These are phyloP conservation scores for Cassiopea xamachana DNA, from an alignment of 30 jellyfish, hydroid and myxozoan genomes.

Conservation along the genomic window DNA sequence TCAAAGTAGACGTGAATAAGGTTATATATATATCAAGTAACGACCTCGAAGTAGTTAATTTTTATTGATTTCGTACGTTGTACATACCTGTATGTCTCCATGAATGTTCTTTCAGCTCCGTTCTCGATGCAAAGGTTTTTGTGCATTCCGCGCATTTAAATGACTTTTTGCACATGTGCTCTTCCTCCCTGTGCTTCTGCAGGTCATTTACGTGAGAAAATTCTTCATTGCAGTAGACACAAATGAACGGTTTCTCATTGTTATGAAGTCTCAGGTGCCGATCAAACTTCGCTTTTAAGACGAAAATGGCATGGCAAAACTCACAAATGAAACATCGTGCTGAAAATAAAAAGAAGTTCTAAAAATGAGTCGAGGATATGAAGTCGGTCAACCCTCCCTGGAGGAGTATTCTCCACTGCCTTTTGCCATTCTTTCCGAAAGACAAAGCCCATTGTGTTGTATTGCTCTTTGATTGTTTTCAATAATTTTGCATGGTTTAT, in stretches of 20 bases:
- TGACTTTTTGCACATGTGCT: conserved; percentile 76
- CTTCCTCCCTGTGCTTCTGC: conserved; percentile 67
- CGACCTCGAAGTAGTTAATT: too few relatives aligned
- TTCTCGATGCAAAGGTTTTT: conserved; percentile 77
- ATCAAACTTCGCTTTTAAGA: conserved; percentile 60
- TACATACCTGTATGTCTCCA: conserved; percentile 86
- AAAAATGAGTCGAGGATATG: not conserved
- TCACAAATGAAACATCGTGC: conserved; percentile 42
- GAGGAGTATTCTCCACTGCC: too few relatives aligned
- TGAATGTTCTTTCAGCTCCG: conserved; percentile 73
- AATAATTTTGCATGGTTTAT: too few relatives aligned
- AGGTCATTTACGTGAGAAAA: conserved; percentile 58
- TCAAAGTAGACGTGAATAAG: too few relatives aligned
- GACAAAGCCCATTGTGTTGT: too few relatives aligned
- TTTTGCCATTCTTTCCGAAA: too few relatives aligned
- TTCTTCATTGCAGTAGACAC: conserved; percentile 72
- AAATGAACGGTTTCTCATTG: conserved; percentile 68
- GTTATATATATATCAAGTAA: too few relatives aligned
- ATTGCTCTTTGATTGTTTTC: too few relatives aligned
- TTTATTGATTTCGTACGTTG: too few relatives aligned
- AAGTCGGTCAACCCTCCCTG: too few relatives aligned
- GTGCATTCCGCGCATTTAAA: conserved; percentile 77
- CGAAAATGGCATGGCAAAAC: conserved; percentile 65
- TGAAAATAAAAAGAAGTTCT: not conserved
- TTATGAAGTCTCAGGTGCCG: conserved; percentile 82